Percentiles rank a stretch among this genome's conserved stretches.
phyloP scores from a whole-genome alignment of 2,888 invertebrate genomes.

The Clistopyga incitator region DNA sequence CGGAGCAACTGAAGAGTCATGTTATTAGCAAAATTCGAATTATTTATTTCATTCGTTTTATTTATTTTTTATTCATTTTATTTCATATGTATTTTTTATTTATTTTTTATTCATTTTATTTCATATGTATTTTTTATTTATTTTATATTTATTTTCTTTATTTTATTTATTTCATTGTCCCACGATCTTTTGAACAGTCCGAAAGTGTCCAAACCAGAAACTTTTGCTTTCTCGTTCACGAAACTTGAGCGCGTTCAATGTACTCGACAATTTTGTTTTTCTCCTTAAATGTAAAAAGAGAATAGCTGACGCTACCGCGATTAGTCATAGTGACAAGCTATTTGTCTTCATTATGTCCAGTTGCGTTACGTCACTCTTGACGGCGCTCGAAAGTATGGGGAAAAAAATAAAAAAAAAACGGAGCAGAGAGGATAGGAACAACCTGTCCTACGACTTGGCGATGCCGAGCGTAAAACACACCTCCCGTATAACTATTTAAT shows the following conservation, averaged over 20 bases:
- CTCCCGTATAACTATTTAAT: neutral
- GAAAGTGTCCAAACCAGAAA: neutral
- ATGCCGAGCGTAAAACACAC: conserved; percentile 13
- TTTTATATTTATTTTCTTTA: neutral
- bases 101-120: neutral
- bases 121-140: neutral
- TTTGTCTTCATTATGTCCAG: conserved; percentile 37
- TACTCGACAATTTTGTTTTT: conserved; percentile 5
- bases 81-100: neutral
- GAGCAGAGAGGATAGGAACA: neutral
- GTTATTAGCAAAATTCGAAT: neutral
- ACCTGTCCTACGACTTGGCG: conserved; percentile 7
- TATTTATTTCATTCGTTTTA: neutral
- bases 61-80: neutral
- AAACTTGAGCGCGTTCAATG: neutral
- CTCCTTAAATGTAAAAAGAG: conserved; percentile 19
- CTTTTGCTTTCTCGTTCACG: conserved; percentile 5
- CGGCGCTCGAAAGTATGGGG: neutral
- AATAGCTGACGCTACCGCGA: conserved; percentile 5
- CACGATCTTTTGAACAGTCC: neutral
- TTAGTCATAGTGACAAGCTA: conserved; percentile 44
- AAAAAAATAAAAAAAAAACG: conserved; percentile 2
- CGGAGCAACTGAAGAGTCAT: neutral
- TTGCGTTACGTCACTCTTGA: conserved; percentile 23
- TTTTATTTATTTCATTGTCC: neutral